Conservation (phyloP, 2,797 vertebrate species). For the Limnodromus scolopaceus region DNA sequence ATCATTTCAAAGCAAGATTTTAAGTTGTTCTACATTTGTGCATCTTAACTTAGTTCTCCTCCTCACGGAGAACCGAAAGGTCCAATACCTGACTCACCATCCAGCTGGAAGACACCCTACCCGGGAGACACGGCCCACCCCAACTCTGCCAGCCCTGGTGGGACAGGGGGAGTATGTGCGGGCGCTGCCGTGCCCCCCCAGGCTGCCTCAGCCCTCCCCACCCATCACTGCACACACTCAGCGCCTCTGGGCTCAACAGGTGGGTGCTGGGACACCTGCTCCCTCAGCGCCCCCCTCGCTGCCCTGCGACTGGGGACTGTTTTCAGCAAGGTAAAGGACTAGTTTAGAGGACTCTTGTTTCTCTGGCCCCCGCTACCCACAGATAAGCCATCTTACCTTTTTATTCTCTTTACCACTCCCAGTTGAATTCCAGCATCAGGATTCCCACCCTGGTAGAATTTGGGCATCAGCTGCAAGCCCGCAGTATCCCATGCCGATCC, state of each 20-base stretch:
- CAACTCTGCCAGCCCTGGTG: too few relatives aligned
- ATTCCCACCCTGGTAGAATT: neutral
- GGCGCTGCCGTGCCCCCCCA: too few relatives aligned
- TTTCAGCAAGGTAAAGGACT: slow-evolving; percentile 1
- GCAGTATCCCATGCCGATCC: neutral
- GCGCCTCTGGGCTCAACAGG: neutral
- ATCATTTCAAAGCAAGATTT: too few relatives aligned
- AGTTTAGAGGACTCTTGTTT: neutral
- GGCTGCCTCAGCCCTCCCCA: neutral
- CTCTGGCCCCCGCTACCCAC: neutral
- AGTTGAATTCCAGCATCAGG: neutral
- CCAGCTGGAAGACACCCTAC: too few relatives aligned
- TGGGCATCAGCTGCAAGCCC: neutral
- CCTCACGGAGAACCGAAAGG: too few relatives aligned
- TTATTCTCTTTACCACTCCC: neutral
- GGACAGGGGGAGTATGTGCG: too few relatives aligned
- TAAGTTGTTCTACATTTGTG: too few relatives aligned
- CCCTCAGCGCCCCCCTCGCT: neutral
- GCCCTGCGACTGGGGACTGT: neutral
- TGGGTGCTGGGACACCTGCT: slow-evolving; percentile 8
- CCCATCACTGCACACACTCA: neutral
- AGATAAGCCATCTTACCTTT: neutral
- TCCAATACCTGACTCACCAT: too few relatives aligned
- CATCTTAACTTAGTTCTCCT: too few relatives aligned
- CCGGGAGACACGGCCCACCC: too few relatives aligned